phyloP scores from a whole-genome alignment of 2,888 invertebrate species.

The Napeogenes sylphis region DNA sequence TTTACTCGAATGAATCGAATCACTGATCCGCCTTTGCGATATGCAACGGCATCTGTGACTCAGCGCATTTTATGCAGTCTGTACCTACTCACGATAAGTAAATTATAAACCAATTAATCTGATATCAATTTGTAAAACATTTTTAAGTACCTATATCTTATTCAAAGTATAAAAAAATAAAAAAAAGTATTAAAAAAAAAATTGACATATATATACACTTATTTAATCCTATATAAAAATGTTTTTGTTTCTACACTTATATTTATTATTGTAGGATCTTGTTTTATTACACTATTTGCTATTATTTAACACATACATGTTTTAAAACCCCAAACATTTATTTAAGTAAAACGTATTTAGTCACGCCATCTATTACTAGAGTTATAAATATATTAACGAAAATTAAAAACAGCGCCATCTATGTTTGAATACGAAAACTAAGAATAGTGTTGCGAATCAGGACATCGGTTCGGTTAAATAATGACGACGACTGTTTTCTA shows the following conservation, averaged over 20 bases:
- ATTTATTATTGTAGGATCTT: too few relatives aligned
- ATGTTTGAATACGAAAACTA: constrained; percentile 1
- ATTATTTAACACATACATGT: neutral
- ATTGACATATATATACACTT: neutral
- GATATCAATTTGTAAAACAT: constrained; percentile 21
- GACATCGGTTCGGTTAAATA: too few relatives aligned
- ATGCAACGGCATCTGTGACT: constrained; percentile 43
- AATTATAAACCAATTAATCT: constrained; percentile 53
- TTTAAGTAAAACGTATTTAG: neutral
- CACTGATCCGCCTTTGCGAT: constrained; percentile 66
- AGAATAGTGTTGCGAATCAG: fast-evolving
- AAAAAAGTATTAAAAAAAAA: too few relatives aligned
- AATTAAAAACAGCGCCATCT: constrained; percentile 32
- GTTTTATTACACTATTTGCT: too few relatives aligned
- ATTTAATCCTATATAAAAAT: neutral
- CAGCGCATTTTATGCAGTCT: constrained; percentile 36
- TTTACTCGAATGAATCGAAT: constrained; percentile 61
- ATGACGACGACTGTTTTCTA: neutral
- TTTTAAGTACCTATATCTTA: neutral
- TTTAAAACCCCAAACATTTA: neutral
- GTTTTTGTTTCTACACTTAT: too few relatives aligned
- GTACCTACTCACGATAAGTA: constrained; percentile 49
- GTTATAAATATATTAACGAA: neutral
- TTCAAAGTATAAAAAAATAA: neutral
- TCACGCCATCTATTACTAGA: neutral